phyloP scores from a whole-genome alignment of 2,888 invertebrate species.

The Eupeodes luniger region DNA sequence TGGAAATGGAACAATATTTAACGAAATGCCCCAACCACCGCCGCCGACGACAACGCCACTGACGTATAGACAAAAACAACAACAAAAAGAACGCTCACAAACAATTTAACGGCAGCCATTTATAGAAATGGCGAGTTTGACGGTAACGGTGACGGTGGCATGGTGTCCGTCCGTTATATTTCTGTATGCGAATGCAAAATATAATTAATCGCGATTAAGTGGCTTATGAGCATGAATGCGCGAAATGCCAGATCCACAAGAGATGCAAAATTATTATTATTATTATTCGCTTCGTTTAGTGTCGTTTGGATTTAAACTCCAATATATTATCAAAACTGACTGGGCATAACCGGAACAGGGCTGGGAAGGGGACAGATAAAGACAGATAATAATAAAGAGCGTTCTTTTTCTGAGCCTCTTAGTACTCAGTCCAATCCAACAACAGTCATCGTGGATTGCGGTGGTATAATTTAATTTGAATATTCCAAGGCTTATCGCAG shows the following conservation, averaged over 20 bases:
- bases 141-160: neutral
- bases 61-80: slow-evolving; percentile 18
- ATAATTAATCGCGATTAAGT: slow-evolving; percentile 64
- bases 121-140: slow-evolving; percentile 19
- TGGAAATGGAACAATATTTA: slow-evolving; percentile 63
- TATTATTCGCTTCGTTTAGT: slow-evolving; percentile 54
- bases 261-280: slow-evolving; percentile 59
- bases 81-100: slow-evolving; percentile 22
- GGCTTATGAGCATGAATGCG: slow-evolving; percentile 65
- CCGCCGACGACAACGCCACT: neutral
- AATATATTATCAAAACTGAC: slow-evolving; percentile 26
- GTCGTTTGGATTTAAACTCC: slow-evolving; percentile 36
- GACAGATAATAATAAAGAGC: slow-evolving; percentile 36
- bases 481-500: slow-evolving; percentile 36
- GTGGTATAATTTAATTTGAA: slow-evolving; percentile 54
- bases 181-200: slow-evolving; percentile 48
- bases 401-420: slow-evolving; percentile 10
- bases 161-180: slow-evolving; percentile 51
- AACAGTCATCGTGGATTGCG: neutral
- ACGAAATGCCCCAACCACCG: slow-evolving; percentile 52
- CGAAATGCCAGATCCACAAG: slow-evolving; percentile 40
- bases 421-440: slow-evolving; percentile 1
- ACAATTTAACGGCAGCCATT: slow-evolving; percentile 57
- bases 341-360: neutral
- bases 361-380: slow-evolving; percentile 1